phyloP scores from a whole-genome alignment of 1,140 invertebrate species.

The Harpegnathos saltator region DNA sequence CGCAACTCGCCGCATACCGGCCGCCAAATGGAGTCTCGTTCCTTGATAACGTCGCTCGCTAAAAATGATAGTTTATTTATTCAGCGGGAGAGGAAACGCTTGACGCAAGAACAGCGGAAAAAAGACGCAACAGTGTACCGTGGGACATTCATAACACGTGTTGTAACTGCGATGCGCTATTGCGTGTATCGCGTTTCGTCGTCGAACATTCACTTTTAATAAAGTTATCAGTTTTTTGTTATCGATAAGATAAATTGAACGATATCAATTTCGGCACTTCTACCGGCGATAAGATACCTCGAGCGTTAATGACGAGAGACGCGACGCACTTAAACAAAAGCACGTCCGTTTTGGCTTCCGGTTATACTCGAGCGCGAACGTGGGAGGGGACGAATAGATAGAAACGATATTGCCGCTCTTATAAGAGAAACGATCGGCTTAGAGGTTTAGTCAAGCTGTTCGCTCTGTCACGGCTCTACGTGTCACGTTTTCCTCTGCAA shows the following conservation, averaged over 20 bases:
- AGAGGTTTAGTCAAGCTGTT: conserved; percentile 75
- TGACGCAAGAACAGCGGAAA: too few species aligned
- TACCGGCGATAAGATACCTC: background rate
- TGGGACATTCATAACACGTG: background rate
- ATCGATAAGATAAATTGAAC: background rate
- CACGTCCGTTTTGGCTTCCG: conserved; percentile 2
- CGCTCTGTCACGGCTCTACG: conserved; percentile 45
- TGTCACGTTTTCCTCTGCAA: conserved; percentile 42
- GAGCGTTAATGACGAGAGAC: background rate
- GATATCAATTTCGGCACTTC: background rate
- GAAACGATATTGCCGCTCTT: conserved; percentile 60
- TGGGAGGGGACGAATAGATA: conserved; percentile 67
- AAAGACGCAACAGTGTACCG: too few species aligned
- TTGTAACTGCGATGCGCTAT: background rate
- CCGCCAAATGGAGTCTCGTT: too few species aligned
- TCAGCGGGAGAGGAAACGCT: too few species aligned
- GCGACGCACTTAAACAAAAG: background rate
- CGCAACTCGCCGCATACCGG: too few species aligned
- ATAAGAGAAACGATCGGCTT: conserved; percentile 71
- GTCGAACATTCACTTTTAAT: background rate
- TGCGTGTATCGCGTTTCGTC: background rate
- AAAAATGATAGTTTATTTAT: too few species aligned
- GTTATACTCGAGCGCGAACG: background rate
- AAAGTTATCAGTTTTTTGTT: background rate
- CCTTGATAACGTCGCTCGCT: too few species aligned